Evolutionary conservation across 2,797 vertebrate genomes (phyloP), one percentile per base, ranked within the genome.

Genomic region (Hipposideros larvatus): DNA sequence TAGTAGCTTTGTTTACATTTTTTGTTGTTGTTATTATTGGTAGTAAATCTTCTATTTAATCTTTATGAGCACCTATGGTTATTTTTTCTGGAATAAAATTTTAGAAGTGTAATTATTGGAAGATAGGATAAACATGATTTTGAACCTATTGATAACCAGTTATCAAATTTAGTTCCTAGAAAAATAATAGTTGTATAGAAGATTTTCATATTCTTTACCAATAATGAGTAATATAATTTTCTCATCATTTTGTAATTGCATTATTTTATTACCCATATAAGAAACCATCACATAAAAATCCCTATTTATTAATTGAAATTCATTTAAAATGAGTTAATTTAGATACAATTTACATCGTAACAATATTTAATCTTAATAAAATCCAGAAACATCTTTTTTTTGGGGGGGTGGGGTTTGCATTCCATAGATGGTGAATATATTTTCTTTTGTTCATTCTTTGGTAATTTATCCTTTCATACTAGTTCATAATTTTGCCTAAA

Each of bases 271-370:
- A n/a, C 1, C 5, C 34, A 37, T 13, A 75, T 74, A 91, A 88
- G 26, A 91, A 88, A 46, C 51, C 0, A 8, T 74, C 18, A 79
- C 3, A 51, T 74, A 68, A 31, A 4, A 95, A 37, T 68, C 5
- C 16, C 15, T 68, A n/a, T 31, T 10, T 43, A 37, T 48, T 93
- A 55, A 74, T 16, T 88, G 7, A 55, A 87, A 89, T 51, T 71
- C 26, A 71, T 78, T 80, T 43, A 41, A 85, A 85, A 94, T 93
- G 14, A 63, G 9, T 70, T 79, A 80, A 79, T 91, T 66, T 75
- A 24, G 3, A 11, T 70, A 24, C 0, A 88, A 65, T 57, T 85
- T 85, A 70, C 1, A 65, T 19, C 59, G 88, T 63, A 18, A 78
- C 4, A 84, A 48, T 34, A 75, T 43, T 75, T 79, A 77, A 85